Base-by-base conservation (phyloP, 2,113 vertebrate genomes). In the Neolamprologus sp. region DNA sequence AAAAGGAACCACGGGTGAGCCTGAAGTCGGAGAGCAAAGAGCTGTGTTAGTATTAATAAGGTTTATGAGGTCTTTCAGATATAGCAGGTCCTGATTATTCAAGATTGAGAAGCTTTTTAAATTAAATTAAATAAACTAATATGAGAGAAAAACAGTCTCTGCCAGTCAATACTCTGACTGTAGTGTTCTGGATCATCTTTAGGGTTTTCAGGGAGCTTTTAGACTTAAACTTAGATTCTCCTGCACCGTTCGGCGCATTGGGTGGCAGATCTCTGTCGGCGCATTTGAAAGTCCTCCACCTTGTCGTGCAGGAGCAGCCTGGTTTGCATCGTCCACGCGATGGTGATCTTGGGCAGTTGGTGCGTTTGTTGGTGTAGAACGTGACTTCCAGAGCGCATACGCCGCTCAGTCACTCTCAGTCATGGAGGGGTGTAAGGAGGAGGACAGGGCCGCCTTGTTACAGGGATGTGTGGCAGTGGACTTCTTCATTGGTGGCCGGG, bases 391-490 rank as follows among this genome's bases (percentile, higher is more conserved):
- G 31, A 65, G 31, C 10, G 0, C 31, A 65, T 65, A n/a, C 0
- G 17, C 60, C 1, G 1, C 60, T 5, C 60, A 12, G 60, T 35
- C 60, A 12, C 31, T n/a, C 17, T 65, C 57, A 60, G 60, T 65
- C 60, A 35, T 63, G 31, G 3, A 63, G 58, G 58, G 16, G 0
- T 60, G 57, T 60, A 60, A 60, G 57, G 5, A 60, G 0, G 3
- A 60, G 14, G 28, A 60, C 28, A 33, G 28, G 57, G 57, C 57
- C 16, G 8, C 28, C 57, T 4, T 19, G 3, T 4, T 19, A 33
- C 16, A 33, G 2, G 54, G 57, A 63, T 11, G 6, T 37, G 60
- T 0, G 58, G 2, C 0, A 0, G 58, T 35, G 58, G 58, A 35
- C 58, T 63, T 63, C 31, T 63, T 55, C 53, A 7, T 23, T 63